Evolutionary conservation across 2,797 vertebrate species (phyloP), one percentile per base, ranked within the genome.

Genomic region (Anabacerthia variegaticeps): DNA sequence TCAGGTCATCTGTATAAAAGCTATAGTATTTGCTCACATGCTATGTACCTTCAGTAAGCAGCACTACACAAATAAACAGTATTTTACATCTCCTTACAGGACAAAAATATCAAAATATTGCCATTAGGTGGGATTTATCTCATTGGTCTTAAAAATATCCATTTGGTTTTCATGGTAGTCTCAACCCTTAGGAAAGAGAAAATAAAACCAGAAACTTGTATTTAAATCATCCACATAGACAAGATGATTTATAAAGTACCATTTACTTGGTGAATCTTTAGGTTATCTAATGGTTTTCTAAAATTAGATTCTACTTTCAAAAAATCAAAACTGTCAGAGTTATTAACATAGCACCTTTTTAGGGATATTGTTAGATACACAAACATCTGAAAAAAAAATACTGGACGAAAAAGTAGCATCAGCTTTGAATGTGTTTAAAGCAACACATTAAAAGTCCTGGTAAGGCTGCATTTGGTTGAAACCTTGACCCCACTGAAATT

Each of bases 251-350:
- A 56, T 71, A 61, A 92, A 88, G 73, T 54, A 72, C 36, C 55
- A 86, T 77, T 91, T 88, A 62, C 46, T 43, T 36, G 6, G 48
- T 61, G 21, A 94, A 86, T 86, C 23, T 90, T 91, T 91, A 78
- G 88, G 36, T 84, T 92, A 81, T 49, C 76, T 91, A 96, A 91
- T 73, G 21, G 59, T 71, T 89, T 96, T 89, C 92, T 92, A 92
- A 96, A 96, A 81, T 96, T 89, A 84, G 79, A 88, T 73, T 37
- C 22, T 56, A 23, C 43, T 81, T 91, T 88, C 28, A 80, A 88
- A 93, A 93, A 93, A 54, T 84, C 79, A 88, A 78, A 94, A 83
- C 72, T 91, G 15, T 56, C 2, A 0, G 39, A 86, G 36, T 75
- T 80, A 94, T 88, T 93, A 94, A 21, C 2, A 0, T 32, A 46